Evolutionary conservation across 2,113 vertebrate species (phyloP), one percentile per base, ranked within the genome.

Genomic region (Myotis lucifugus): DNA sequence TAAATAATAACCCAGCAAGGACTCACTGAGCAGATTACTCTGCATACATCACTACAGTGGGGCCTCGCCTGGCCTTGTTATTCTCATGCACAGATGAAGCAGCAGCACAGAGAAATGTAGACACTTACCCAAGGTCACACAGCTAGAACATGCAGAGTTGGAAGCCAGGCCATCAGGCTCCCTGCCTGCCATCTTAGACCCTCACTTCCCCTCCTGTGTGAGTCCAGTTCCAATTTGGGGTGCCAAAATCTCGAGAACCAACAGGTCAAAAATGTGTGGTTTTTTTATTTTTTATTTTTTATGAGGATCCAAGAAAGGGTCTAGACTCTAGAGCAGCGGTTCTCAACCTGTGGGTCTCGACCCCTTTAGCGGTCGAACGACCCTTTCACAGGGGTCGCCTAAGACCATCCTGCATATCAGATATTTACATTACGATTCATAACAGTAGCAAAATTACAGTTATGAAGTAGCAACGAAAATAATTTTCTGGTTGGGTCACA

Each of bases 41-140:
- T 59, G 6, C 7, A 61, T 3, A 0, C 54, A 15, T 52, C 6
- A 0, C 79, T 56, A 69, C 50, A 1, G 3, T 1, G 23, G 27
- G n/a, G 29, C 19, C 42, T 34, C 54, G 17, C 8, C 0, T n/a
- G 13, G 23, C 52, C 69, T 64, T n/a, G 1, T 23, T 32, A 32
- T 64, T 37, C 37, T 66, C 74, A 42, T 2, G 37, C 54, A 56
- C 40, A 86, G 64, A 29, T 70, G 88, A 66, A 56, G 50, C 85
- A 54, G 48, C 66, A 48, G 42, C 3, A 5, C 76, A 85, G 88
- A 88, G 70, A 94, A 34, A 29, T 37, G 34, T 56, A 91, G 92
- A 42, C 74, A 67, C 54, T 70, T 46, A 85, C n/a, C 56, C 56
- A 96, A 96, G 94, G 94, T 94, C 89, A 95, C 59, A 66, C 37